These are phyloP conservation scores for Bettongia penicillata DNA, from an alignment of 2,113 vertebrate species.

Conservation along the genomic window DNA sequence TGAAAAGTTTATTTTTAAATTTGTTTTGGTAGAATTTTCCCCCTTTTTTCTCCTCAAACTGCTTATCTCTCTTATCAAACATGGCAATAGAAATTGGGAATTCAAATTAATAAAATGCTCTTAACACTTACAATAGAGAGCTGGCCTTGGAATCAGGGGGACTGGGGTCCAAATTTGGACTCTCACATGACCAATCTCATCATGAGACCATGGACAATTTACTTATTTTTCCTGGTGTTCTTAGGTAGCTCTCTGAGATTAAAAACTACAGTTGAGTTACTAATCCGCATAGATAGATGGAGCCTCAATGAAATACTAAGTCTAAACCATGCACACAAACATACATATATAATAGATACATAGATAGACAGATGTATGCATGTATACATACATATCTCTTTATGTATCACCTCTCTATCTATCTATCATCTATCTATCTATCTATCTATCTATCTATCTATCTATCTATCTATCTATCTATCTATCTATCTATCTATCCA, in stretches of 20 bases:
- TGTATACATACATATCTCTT: no score
- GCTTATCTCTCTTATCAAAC: not conserved
- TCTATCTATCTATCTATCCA: not conserved
- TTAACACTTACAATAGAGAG: not conserved
- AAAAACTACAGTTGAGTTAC: not conserved
- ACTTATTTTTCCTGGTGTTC: not conserved
- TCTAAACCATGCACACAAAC: not conserved
- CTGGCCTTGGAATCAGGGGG: not conserved
- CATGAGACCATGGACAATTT: not conserved
- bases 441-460: no score
- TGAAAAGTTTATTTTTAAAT: not conserved
- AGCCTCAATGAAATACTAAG: not conserved
- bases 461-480: not conserved
- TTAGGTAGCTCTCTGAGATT: not conserved
- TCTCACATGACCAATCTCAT: not conserved
- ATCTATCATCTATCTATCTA: no score
- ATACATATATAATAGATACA: not conserved
- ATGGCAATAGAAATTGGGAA: not conserved
- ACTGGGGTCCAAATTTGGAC: not conserved
- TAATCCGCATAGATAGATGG: not conserved
- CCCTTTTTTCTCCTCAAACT: not conserved
- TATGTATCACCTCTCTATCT: no score
- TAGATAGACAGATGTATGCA: not conserved
- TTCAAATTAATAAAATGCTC: not conserved
- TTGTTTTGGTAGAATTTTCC: not conserved